Evolutionary conservation across 1,140 invertebrate genomes (phyloP), one percentile per base, ranked within the genome.

Genomic region (Dinoponera quadriceps): DNA sequence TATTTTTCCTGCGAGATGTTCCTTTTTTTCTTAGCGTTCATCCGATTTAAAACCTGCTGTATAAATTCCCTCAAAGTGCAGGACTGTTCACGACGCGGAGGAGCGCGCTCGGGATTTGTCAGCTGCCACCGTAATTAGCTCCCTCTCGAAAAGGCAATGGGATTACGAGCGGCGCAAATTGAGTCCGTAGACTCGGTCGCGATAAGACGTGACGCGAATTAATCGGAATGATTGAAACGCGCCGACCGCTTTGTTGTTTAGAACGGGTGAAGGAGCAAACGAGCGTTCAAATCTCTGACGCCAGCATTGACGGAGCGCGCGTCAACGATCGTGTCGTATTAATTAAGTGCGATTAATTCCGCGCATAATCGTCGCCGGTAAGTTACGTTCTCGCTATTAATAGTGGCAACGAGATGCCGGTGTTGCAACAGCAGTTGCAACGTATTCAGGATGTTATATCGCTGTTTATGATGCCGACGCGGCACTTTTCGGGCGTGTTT

Each of bases 151-250:
- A 69, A 78, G 22, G 18, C 29, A 33, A 69, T n/a, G n/a, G 63
- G 69, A 78, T 44, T n/a, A 57, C 62, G 54, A 27, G 27, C 60
- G 20, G 11, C 25, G 22, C 49, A 38, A 69, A 78, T 78, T 69
- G 33, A 78, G 49, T 44, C 33, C 55, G 54, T 51, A 69, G 38
- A 1, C 29, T n/a, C 13, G 29, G 29, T 44, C 49, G 62, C 66
- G 49, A 68, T 68, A 55, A 78, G 74, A 78, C 63, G 27, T 68
- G 49, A 69, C 63, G 75, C 14, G 75, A 78, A 78, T 78, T 78
- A 78, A 78, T 22, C 69, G 16, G 51, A 14, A 57, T 78, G 63
- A 57, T 68, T 55, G 75, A 78, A 78, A 68, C 27, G 22, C n/a
- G 5, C 44, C 27, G 18, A 13, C 14, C 55, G 55, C 59, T 60